A percentile compares a stretch with the other conserved stretches of the same genome.
Conservation (phyloP, 2,888 invertebrate species). For the Temnothorax rugatulus region DNA sequence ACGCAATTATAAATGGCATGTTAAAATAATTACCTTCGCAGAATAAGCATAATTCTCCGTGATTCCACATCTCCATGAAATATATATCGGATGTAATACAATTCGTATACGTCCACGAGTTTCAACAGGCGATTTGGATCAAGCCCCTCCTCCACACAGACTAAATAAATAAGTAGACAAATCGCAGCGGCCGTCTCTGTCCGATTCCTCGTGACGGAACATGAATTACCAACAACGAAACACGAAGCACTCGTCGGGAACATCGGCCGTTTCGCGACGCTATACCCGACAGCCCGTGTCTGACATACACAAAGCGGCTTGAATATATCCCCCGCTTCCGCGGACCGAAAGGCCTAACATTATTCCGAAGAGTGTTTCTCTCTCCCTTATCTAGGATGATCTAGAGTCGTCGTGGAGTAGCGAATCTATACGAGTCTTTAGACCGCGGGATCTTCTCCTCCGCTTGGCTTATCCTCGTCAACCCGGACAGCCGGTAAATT, state of each 20-base stretch:
- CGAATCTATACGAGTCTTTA: conserved; percentile 58
- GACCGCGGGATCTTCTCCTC: conserved; percentile 42
- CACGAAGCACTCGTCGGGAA: conserved; percentile 30
- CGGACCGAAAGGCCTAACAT: conserved; percentile 60
- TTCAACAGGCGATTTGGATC: neutral
- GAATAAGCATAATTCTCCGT: neutral
- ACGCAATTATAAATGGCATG: neutral
- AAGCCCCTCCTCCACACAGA: neutral
- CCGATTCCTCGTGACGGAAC: neutral
- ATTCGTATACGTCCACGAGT: neutral
- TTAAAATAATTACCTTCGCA: neutral
- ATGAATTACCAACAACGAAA: conserved; percentile 35
- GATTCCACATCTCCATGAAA: neutral
- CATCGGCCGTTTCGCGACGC: conserved; percentile 28
- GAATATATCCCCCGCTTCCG: conserved; percentile 41
- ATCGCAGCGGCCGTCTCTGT: neutral
- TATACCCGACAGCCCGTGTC: conserved; percentile 50
- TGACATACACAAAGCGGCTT: conserved; percentile 48
- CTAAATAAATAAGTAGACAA: conserved; percentile 33
- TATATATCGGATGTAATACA: neutral
- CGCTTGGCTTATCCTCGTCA: conserved; percentile 71
- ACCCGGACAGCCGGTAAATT: conserved; percentile 79
- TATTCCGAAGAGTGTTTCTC: conserved; percentile 58
- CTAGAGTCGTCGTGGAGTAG: conserved; percentile 53
- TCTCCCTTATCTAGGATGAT: conserved; percentile 71